Conservation (phyloP, 2,888 invertebrate species). For the Ichneumoninae sp. region DNA sequence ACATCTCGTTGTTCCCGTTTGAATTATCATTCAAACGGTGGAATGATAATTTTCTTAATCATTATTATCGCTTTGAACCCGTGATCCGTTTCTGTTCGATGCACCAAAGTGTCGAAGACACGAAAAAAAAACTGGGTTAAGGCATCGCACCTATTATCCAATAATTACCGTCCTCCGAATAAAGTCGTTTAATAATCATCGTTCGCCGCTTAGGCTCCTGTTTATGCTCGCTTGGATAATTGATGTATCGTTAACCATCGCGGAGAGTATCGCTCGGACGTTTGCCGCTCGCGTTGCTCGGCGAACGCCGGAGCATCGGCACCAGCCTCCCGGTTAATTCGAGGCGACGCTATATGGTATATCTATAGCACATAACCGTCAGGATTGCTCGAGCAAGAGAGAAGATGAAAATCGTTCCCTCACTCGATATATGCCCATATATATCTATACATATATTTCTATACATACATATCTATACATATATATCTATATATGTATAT, state of each 20-base stretch:
- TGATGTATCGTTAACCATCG: conserved; percentile 78
- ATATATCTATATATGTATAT: no score
- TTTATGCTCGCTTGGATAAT: conserved; percentile 69
- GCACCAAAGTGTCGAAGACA: neutral
- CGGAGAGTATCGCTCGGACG: conserved; percentile 50
- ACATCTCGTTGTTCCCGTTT: no score
- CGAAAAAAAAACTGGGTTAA: neutral
- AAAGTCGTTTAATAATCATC: conserved; percentile 73
- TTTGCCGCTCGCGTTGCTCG: conserved; percentile 44
- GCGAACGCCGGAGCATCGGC: conserved; percentile 21
- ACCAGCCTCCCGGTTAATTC: conserved; percentile 44
- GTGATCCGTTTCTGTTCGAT: neutral
- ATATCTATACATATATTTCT: neutral
- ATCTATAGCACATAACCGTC: neutral
- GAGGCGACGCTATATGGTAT: conserved; percentile 12
- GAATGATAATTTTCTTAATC: neutral
- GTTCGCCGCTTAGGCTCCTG: conserved; percentile 49
- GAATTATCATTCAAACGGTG: neutral
- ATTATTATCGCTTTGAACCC: neutral
- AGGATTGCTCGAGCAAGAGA: conserved; percentile 11
- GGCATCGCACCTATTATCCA: conserved; percentile 49
- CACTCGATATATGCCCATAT: conserved; percentile 48
- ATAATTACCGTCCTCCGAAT: conserved; percentile 74
- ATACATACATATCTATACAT: no score
- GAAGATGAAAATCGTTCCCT: conserved; percentile 57